Conservation (phyloP, 2,888 invertebrate species). For the Eilema caniola region DNA sequence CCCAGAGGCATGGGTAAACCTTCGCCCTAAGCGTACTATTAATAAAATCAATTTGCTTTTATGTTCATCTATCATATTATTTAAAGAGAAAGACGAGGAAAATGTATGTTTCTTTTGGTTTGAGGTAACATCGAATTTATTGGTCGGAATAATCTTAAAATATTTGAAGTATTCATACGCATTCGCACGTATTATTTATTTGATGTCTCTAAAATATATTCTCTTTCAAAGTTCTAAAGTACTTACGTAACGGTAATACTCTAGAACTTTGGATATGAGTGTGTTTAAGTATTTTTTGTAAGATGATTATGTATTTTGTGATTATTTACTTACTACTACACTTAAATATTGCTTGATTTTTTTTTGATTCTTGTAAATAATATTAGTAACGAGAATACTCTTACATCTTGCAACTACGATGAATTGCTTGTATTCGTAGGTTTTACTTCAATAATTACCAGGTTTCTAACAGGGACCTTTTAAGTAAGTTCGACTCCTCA, state of each 20-base stretch:
- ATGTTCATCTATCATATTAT: conserved; percentile 41
- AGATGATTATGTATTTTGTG: no score
- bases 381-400: no score
- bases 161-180: conserved; percentile 2
- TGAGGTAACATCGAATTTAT: conserved; percentile 7
- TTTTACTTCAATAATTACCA: no score
- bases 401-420: no score
- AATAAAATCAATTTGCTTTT: conserved; percentile 61
- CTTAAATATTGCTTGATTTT: no score
- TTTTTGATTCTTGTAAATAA: no score
- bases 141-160: not conserved
- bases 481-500: no score
- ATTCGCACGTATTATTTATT: not conserved
- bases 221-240: not conserved
- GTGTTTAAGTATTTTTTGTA: not conserved
- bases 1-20: conserved; percentile 37
- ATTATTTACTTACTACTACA: no score
- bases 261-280: no score
- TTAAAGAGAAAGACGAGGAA: conserved; percentile 36
- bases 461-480: no score
- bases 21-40: conserved; percentile 47
- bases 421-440: no score
- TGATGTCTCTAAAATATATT: not conserved
- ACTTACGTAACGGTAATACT: not conserved
- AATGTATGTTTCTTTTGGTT: conserved; percentile 1